A percentile compares a stretch with the other conserved stretches of the same genome.
Conservation (phyloP, 2,888 invertebrate species). For the Ormyrus rosae region DNA sequence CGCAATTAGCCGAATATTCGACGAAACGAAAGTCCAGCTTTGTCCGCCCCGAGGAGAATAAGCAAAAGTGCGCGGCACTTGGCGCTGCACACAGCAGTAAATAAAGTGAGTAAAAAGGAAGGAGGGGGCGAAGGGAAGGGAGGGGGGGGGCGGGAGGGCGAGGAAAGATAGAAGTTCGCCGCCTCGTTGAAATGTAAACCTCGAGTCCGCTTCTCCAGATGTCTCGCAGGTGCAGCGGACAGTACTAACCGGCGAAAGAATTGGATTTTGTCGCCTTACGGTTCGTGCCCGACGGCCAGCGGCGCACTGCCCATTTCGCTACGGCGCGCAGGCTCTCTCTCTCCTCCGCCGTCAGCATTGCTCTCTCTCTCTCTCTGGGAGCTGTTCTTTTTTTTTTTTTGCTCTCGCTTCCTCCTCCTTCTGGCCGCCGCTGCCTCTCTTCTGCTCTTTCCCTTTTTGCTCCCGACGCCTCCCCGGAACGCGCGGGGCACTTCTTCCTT, state of each 20-base stretch:
- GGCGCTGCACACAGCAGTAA: slow-evolving; percentile 16
- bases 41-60: slow-evolving; percentile 12
- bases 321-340: neutral
- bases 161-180: slow-evolving; percentile 39
- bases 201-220: slow-evolving; percentile 58
- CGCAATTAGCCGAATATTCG: too few species aligned
- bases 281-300: slow-evolving; percentile 24
- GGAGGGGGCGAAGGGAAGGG: neutral
- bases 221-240: slow-evolving; percentile 65
- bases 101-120: slow-evolving; percentile 53
- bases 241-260: slow-evolving; percentile 67
- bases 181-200: slow-evolving; percentile 62
- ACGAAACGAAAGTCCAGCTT: slow-evolving; percentile 13
- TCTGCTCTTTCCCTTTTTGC: slow-evolving; percentile 1
- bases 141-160: neutral
- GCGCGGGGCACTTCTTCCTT: neutral
- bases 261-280: slow-evolving; percentile 66
- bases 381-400: neutral
- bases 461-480: neutral
- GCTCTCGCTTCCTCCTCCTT: slow-evolving; percentile 9
- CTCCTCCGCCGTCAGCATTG: slow-evolving; percentile 15
- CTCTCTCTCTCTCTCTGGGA: neutral
- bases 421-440: neutral
- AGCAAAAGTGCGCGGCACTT: slow-evolving; percentile 25
- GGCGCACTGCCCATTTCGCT: slow-evolving; percentile 45